A percentile compares a stretch with the other conserved stretches of the same genome.
Conservation (phyloP, 1,140 invertebrate genomes). For the Euborellia annulipes region DNA sequence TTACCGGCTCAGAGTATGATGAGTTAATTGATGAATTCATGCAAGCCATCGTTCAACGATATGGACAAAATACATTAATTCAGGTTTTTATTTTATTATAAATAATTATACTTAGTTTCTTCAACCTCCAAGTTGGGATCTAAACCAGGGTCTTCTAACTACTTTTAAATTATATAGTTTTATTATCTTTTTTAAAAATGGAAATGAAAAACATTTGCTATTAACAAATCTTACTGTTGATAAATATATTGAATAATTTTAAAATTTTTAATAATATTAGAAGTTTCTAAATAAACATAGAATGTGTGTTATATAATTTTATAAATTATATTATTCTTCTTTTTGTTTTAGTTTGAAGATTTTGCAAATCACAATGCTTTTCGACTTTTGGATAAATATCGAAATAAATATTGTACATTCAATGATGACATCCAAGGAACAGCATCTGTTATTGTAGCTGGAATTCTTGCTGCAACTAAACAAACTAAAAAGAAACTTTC, state of each 20-base stretch:
- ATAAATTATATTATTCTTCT: constrained; percentile 3
- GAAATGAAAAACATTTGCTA: too few relatives aligned
- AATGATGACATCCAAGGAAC: constrained; percentile 95
- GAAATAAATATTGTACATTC: constrained; percentile 76
- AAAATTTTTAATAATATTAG: background rate
- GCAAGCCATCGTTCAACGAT: constrained; percentile 70
- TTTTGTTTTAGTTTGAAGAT: constrained; percentile 74
- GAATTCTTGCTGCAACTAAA: constrained; percentile 65
- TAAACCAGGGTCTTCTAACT: too few relatives aligned
- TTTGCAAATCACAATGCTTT: constrained; percentile 88
- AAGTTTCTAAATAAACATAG: too few relatives aligned
- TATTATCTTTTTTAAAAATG: too few relatives aligned
- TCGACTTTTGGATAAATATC: constrained; percentile 67
- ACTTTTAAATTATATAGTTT: too few relatives aligned
- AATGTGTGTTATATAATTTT: too few relatives aligned
- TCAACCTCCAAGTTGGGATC: too few relatives aligned
- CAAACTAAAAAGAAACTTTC: constrained; percentile 59
- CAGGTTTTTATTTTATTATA: constrained; percentile 20
- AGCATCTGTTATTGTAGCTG: constrained; percentile 77
- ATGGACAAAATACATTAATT: constrained; percentile 64
- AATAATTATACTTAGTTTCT: too few relatives aligned
- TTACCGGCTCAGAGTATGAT: constrained; percentile 71
- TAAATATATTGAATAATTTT: constrained; percentile 9
- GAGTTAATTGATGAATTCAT: constrained; percentile 96
- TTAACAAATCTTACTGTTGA: constrained; percentile 1